A percentile compares a stretch with the other conserved stretches of the same genome.
phyloP scores from a whole-genome alignment of 2,797 vertebrate species.

The Sparidentex hasta region DNA sequence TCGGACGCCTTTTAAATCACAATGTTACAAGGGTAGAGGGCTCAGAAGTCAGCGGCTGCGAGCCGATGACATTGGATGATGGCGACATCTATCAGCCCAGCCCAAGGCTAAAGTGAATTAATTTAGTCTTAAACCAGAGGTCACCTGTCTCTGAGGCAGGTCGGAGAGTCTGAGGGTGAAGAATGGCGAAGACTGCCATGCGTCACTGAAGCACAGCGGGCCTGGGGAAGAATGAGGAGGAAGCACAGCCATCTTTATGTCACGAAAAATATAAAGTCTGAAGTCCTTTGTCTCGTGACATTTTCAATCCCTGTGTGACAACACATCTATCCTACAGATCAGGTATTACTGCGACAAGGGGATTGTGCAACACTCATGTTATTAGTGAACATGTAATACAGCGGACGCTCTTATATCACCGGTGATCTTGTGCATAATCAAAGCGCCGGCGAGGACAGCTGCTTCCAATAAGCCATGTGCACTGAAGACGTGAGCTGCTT shows the following conservation, averaged over 20 bases:
- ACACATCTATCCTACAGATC: constrained; percentile 5
- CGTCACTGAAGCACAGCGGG: background rate
- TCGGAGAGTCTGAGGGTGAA: background rate
- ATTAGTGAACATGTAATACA: constrained; percentile 16
- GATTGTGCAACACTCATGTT: constrained; percentile 30
- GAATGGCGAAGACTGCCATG: background rate
- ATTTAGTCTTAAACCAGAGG: too few species aligned
- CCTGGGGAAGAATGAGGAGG: too few species aligned
- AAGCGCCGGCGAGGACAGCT: constrained; percentile 11
- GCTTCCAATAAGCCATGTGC: constrained; percentile 38
- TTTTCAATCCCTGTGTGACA: constrained; percentile 7
- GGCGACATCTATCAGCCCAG: too few species aligned
- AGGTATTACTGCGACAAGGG: constrained; percentile 16
- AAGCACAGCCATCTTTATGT: background rate
- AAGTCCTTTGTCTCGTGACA: constrained; percentile 1
- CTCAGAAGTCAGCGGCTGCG: too few species aligned
- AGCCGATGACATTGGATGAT: too few species aligned
- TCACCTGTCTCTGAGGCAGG: background rate
- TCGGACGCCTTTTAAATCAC: too few species aligned
- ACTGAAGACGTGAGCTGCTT: constrained; percentile 10
- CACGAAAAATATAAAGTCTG: background rate
- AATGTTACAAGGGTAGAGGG: too few species aligned
- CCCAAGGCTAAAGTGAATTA: too few species aligned
- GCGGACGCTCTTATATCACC: constrained; percentile 19
- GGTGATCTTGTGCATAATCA: constrained; percentile 36